Conservation (phyloP, 92 coral and sea anemone genomes). For the Bergia sp. region DNA sequence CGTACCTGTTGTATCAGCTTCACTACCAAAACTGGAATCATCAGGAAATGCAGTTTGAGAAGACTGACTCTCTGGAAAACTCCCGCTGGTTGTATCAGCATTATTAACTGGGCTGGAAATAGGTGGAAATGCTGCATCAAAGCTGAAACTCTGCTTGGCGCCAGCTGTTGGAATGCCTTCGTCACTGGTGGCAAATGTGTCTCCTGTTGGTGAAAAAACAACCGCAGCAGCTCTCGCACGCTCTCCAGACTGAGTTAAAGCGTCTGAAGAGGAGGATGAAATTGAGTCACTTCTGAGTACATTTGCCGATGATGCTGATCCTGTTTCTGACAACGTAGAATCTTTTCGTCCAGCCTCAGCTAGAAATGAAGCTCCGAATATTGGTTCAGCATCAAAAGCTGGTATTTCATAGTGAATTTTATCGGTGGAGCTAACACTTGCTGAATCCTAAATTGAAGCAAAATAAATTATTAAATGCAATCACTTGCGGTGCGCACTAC, state of each 20-base stretch:
- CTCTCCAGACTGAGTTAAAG: conserved; percentile 52
- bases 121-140: conserved; percentile 30
- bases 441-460: conserved; percentile 17
- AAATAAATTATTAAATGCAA: too few relatives aligned
- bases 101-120: conserved; percentile 1
- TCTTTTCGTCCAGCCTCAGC: conserved; percentile 50
- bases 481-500: not conserved
- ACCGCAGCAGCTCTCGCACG: not conserved
- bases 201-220: conserved; percentile 15
- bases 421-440: conserved; percentile 18
- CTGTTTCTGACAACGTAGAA: conserved; percentile 64
- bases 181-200: not conserved
- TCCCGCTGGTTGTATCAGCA: not conserved
- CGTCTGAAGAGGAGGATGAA: conserved; percentile 71
- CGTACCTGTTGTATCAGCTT: not conserved
- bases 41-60: conserved; percentile 6
- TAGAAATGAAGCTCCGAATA: conserved; percentile 75
- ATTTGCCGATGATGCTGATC: conserved; percentile 65
- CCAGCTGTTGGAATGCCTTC: conserved; percentile 5
- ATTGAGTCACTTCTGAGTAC: conserved; percentile 75
- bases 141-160: conserved; percentile 11
- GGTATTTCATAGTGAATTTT: not conserved
- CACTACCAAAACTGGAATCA: not conserved
- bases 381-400: conserved; percentile 56
- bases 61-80: not conserved